Percentiles rank a stretch among this genome's conserved stretches.
Evolutionary conservation across 1,140 invertebrate genomes (phyloP).

Genomic region (Drosophila sechellia): DNA sequence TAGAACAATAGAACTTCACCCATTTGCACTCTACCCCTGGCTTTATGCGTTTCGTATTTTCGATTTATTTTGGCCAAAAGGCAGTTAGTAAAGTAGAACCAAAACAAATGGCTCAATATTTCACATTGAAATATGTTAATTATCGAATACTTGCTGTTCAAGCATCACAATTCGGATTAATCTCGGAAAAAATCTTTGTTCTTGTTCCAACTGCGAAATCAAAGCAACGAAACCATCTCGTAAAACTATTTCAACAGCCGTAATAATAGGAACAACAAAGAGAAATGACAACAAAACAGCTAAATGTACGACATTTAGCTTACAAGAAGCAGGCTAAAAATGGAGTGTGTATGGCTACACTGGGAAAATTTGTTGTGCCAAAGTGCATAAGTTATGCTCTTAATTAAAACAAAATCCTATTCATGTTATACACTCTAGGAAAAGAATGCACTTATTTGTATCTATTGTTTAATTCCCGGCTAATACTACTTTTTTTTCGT

Average conservation of each 20-base stretch:
- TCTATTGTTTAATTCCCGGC: too few species aligned
- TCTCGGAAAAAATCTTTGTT: slow-evolving; percentile 6
- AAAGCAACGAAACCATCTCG: slow-evolving; percentile 50
- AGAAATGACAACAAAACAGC: slow-evolving; percentile 43
- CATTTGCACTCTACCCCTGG: neutral
- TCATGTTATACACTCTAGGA: too few species aligned
- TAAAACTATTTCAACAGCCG: slow-evolving; percentile 36
- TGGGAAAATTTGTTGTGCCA: neutral
- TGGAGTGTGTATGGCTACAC: slow-evolving; percentile 5
- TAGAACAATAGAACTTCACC: neutral
- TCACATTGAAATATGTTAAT: slow-evolving; percentile 61
- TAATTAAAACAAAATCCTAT: too few species aligned
- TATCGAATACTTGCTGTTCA: slow-evolving; percentile 36
- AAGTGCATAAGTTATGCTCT: neutral
- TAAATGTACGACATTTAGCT: slow-evolving; percentile 51
- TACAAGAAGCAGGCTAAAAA: slow-evolving; percentile 31
- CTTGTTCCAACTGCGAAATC: slow-evolving; percentile 26
- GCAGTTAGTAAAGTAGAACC: neutral
- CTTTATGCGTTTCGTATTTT: neutral
- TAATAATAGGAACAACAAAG: slow-evolving; percentile 22
- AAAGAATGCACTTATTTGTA: too few species aligned
- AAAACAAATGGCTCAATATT: slow-evolving; percentile 12
- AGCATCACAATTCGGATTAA: slow-evolving; percentile 30
- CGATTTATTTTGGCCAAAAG: neutral
- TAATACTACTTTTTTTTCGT: too few species aligned